phyloP scores from a whole-genome alignment of 2,113 vertebrate genomes.

The Oriolus oriolus region DNA sequence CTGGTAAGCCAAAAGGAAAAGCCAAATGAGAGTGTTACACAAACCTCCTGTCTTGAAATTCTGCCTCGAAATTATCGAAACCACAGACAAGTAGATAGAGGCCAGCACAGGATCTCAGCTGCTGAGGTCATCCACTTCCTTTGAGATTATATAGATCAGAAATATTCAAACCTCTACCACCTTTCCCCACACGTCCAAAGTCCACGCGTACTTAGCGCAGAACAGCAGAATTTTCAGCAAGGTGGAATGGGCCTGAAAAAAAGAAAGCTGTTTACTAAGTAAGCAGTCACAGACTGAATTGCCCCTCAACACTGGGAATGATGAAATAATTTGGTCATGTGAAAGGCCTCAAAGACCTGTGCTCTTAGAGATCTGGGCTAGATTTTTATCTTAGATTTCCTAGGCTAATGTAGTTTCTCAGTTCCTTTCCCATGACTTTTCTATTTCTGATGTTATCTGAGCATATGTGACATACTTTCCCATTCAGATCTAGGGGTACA shows the following conservation, averaged over 20 bases:
- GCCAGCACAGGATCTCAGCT: background rate
- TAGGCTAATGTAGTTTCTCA: background rate
- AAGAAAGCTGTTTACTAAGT: background rate
- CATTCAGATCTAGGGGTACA: background rate
- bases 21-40: background rate
- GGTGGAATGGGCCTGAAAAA: background rate
- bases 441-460: slow-evolving; percentile 51
- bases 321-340: slow-evolving; percentile 1
- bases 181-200: background rate
- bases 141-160: background rate
- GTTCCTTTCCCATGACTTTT: slow-evolving; percentile 63
- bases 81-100: background rate
- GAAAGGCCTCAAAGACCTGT: slow-evolving; percentile 1
- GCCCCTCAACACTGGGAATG: background rate
- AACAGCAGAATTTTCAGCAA: background rate
- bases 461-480: slow-evolving; percentile 50
- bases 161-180: background rate
- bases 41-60: background rate
- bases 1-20: background rate
- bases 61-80: background rate
- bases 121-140: background rate
- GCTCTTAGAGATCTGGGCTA: slow-evolving; percentile 1
- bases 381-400: slow-evolving; percentile 33
- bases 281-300: background rate
- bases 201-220: background rate